A percentile compares a stretch with the other conserved stretches of the same genome.
Evolutionary conservation across 2,888 invertebrate genomes (phyloP).

Genomic region (Ametastegia equiseti): DNA sequence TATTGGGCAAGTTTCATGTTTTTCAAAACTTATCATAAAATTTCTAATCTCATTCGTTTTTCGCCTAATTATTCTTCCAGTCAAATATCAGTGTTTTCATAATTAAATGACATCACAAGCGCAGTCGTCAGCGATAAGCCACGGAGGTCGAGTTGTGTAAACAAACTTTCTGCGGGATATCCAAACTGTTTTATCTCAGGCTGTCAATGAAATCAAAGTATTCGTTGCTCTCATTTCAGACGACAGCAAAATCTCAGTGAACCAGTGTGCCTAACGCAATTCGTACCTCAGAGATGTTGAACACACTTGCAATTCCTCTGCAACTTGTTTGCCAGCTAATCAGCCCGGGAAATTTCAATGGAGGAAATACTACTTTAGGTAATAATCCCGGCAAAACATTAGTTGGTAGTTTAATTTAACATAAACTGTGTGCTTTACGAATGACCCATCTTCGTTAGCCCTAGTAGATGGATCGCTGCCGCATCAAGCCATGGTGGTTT

Average conservation of each 20-base stretch:
- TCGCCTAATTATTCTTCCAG: too few relatives aligned
- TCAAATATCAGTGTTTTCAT: too few relatives aligned
- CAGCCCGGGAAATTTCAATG: background rate
- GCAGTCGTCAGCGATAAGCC: too few relatives aligned
- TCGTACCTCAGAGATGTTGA: background rate
- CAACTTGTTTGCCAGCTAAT: conserved; percentile 6
- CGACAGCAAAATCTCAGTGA: background rate
- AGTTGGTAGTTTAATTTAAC: too few relatives aligned
- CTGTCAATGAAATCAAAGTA: background rate
- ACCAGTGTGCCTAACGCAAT: background rate
- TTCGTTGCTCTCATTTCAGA: background rate
- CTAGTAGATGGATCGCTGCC: background rate
- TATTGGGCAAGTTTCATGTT: too few relatives aligned
- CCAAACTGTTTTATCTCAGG: too few relatives aligned
- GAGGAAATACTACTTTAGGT: background rate
- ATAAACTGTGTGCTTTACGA: background rate
- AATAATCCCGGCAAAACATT: background rate
- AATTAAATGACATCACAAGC: too few relatives aligned
- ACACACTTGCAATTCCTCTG: background rate
- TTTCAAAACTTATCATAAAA: too few relatives aligned
- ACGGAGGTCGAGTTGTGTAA: too few relatives aligned
- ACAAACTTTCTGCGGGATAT: too few relatives aligned
- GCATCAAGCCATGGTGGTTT: background rate
- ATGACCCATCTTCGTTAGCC: background rate
- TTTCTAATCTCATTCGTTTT: too few relatives aligned